These are phyloP conservation scores for Oscheius sp. DNA, from an alignment of 2,888 invertebrate species.

Conservation along the genomic window DNA sequence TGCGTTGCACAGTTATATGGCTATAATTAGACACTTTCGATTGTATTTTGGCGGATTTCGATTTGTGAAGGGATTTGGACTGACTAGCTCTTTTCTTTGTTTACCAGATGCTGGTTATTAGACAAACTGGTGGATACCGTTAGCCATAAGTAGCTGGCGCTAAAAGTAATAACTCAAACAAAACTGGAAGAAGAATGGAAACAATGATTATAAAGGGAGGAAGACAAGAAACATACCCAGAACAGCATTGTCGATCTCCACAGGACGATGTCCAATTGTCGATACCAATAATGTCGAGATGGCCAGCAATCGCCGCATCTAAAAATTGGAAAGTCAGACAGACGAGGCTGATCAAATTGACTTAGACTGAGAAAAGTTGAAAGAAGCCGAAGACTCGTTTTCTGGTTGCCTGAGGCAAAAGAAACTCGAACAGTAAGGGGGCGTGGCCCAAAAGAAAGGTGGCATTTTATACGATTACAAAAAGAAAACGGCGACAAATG, in stretches of 20 bases:
- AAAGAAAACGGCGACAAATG: slow-evolving; percentile 1
- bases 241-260: slow-evolving; percentile 29
- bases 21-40: slow-evolving; percentile 2
- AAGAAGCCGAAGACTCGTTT: slow-evolving; percentile 23
- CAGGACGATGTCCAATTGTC: not conserved
- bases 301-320: not conserved
- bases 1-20: slow-evolving; percentile 12
- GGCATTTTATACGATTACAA: slow-evolving; percentile 4
- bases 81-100: not conserved
- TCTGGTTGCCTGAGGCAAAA: slow-evolving; percentile 16
- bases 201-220: not conserved
- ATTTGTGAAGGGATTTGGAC: too few species aligned
- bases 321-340: not conserved
- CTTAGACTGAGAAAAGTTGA: not conserved
- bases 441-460: not conserved
- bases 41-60: slow-evolving; percentile 6
- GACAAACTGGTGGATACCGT: not conserved
- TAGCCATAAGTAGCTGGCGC: too few species aligned
- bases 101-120: not conserved
- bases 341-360: not conserved
- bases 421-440: slow-evolving; percentile 29
- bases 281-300: not conserved
- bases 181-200: too few species aligned
- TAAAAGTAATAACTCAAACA: too few species aligned
- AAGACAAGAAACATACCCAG: slow-evolving; percentile 16